phyloP scores from a whole-genome alignment of 2,113 vertebrate species.

The Perca flavescens region DNA sequence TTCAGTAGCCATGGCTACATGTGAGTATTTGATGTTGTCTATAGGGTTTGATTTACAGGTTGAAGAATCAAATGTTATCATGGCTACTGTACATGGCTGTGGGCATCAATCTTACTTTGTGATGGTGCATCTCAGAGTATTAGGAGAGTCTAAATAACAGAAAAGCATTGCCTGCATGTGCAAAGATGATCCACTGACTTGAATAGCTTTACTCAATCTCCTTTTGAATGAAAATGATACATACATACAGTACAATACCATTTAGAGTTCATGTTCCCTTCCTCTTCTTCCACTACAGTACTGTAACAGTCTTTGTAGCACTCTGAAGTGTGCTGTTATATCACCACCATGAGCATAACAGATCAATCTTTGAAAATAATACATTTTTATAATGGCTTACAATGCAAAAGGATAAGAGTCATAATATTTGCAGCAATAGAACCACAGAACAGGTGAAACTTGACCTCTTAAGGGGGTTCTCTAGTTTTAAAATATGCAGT shows the following conservation, averaged over 20 bases:
- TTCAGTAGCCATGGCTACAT: constrained; percentile 75
- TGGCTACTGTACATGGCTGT: background rate
- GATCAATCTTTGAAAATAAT: background rate
- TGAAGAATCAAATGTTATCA: constrained; percentile 2
- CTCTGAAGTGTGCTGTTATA: background rate
- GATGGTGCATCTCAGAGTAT: background rate
- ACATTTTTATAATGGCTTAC: background rate
- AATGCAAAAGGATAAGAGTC: background rate
- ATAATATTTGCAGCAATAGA: background rate
- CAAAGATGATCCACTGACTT: background rate
- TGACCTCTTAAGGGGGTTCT: background rate
- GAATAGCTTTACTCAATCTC: background rate
- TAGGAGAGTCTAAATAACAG: background rate
- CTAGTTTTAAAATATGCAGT: background rate
- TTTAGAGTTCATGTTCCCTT: background rate
- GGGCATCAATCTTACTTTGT: background rate
- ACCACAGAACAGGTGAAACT: background rate
- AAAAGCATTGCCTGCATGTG: background rate
- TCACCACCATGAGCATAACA: background rate
- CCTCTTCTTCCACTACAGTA: background rate
- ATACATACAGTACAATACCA: background rate
- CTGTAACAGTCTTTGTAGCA: background rate
- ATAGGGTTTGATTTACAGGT: constrained; percentile 8
- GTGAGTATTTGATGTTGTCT: constrained; percentile 72
- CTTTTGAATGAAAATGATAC: background rate